Evolutionary conservation across 1,140 invertebrate genomes (phyloP), one percentile per base, ranked within the genome.

Genomic region (Pseudomyrmex concolor): DNA sequence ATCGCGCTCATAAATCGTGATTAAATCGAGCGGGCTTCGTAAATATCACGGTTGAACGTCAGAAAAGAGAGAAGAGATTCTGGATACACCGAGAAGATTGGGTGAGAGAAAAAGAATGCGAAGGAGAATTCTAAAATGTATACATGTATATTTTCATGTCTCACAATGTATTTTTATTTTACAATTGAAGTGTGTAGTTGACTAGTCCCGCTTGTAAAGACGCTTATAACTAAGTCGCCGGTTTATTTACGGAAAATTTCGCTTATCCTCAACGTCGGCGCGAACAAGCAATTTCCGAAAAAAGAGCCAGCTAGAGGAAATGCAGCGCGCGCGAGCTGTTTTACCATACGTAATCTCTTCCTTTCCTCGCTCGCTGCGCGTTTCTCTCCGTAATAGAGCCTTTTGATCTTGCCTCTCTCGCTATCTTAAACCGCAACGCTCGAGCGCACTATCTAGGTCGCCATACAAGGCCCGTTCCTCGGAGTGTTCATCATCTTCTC

Each of bases 1-100:
- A 59, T 86, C 78, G 78, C 72, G 66, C 34, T 86, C 86, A 73
- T 84, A 87, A 87, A 87, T 86, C 72, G 72, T 84, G 72, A 87
- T 87, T 87, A 87, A 87, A 87, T 86, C 86, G 84, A 64, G 19
- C 63, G n/a, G 15, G 17, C 43, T 60, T 84, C 80, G 72, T 84
- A 87, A 87, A 86, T 78, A 86, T 73, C 51, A 45, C 19, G 17
- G 43, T 51, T 25, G 12, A 86, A 55, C 19, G 54, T 80, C 64
- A 15, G 5, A 43, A 66, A 64, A 51, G 25, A 51, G 34, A 12
- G 70, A 12, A 10, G 22, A 51, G 34, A 12, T 57, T 13, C 13
- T 45, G 19, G 22, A 17, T 1, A 2, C 43, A 22, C 19, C n/a
- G 3, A 48, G 15, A n/a, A 25, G 22, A 59, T 2, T n/a, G 67